These are phyloP conservation scores for Rhodophaea formosa DNA, from an alignment of 2,888 invertebrate species.

Conservation along the genomic window DNA sequence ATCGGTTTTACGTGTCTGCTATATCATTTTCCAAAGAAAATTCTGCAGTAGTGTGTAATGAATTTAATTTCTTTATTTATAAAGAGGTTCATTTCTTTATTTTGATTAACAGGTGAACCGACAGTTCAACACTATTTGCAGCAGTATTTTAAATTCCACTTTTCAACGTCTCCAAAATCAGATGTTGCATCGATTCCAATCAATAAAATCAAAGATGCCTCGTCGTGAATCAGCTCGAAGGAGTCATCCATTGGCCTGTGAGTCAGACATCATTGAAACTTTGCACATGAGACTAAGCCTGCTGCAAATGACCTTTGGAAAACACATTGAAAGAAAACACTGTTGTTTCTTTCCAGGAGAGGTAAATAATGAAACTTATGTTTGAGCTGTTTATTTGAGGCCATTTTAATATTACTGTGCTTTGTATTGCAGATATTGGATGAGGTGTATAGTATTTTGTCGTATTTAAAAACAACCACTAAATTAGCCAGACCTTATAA, in stretches of 20 bases:
- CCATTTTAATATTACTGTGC: background rate
- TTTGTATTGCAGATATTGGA: constrained; percentile 87
- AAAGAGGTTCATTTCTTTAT: background rate
- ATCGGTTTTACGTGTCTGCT: no score
- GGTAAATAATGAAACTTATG: constrained; percentile 72
- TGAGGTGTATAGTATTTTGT: constrained; percentile 93
- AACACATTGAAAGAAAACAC: constrained; percentile 95
- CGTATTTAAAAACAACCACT: constrained; percentile 90
- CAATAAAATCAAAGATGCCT: constrained; percentile 95
- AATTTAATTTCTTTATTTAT: constrained; percentile 8
- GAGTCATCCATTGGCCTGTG: constrained; percentile 93
- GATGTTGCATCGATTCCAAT: constrained; percentile 91
- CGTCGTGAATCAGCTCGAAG: constrained; percentile 94
- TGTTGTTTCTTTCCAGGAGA: constrained; percentile 98
- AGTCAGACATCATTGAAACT: constrained; percentile 96
- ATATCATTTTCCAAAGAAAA: no score
- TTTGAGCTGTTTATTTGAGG: constrained; percentile 7
- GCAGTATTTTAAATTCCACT: constrained; percentile 89
- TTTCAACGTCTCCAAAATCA: constrained; percentile 92
- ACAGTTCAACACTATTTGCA: constrained; percentile 89
- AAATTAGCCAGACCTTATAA: constrained; percentile 93
- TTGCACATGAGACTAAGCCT: constrained; percentile 94
- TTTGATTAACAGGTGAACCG: constrained; percentile 85
- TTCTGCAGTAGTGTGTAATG: no score
- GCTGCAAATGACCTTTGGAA: constrained; percentile 96